Evolutionary conservation across 2,888 invertebrate species (phyloP).

Genomic region (Drosophila seclusa): DNA sequence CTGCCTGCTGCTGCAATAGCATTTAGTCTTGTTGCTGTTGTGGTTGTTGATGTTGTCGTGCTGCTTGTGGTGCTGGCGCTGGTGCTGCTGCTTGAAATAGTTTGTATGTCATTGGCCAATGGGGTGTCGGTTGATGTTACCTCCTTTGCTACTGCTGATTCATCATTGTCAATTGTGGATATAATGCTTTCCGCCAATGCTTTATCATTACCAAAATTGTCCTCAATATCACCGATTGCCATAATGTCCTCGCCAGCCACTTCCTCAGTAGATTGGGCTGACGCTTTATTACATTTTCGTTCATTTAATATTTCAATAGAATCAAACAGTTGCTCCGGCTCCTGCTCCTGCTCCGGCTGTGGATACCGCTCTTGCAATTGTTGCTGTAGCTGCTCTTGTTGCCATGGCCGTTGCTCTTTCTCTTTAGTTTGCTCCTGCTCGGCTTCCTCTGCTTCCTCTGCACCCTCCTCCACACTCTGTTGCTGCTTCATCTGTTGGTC

Average conservation of each 20-base stretch:
- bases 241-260: slow-evolving; percentile 42
- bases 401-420: slow-evolving; percentile 20
- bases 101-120: neutral
- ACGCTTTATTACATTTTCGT: slow-evolving; percentile 81
- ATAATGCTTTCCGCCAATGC: slow-evolving; percentile 57
- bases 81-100: neutral
- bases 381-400: slow-evolving; percentile 24
- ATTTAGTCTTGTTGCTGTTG: neutral
- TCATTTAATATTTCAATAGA: slow-evolving; percentile 78
- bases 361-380: neutral
- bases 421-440: slow-evolving; percentile 6
- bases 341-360: slow-evolving; percentile 18
- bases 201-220: slow-evolving; percentile 71
- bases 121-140: slow-evolving; percentile 9
- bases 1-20: slow-evolving; percentile 9
- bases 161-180: slow-evolving; percentile 67
- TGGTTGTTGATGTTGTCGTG: slow-evolving; percentile 6
- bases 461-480: neutral
- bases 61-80: slow-evolving; percentile 1
- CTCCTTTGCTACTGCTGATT: slow-evolving; percentile 46
- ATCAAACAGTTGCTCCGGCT: slow-evolving; percentile 64
- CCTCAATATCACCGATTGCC: slow-evolving; percentile 77
- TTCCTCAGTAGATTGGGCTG: slow-evolving; percentile 43
- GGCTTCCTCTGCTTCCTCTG: neutral
- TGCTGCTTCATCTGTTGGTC: slow-evolving; percentile 26